Percentiles rank a stretch among this genome's conserved stretches.
These are phyloP conservation scores for Neopelma chrysocephalum DNA, from an alignment of 2,797 vertebrate species.

Conservation along the genomic window DNA sequence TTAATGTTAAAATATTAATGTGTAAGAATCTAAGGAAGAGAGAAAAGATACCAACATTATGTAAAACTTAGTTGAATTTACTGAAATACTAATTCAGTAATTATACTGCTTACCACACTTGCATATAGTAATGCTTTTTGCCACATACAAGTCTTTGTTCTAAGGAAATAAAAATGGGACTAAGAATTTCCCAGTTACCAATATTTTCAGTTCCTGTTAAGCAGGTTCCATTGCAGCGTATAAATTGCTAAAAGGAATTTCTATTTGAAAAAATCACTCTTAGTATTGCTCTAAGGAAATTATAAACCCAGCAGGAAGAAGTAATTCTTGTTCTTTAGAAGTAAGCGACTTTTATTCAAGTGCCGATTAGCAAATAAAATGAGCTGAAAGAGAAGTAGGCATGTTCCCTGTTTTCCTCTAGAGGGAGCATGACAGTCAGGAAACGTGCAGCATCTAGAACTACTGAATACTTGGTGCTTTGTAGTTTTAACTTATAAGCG, in stretches of 20 bases:
- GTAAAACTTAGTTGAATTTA: background rate
- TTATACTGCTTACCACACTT: background rate
- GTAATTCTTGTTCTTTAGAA: background rate
- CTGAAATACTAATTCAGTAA: background rate
- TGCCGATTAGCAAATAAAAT: background rate
- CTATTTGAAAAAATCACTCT: background rate
- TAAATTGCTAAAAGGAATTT: background rate
- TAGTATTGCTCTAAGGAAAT: background rate
- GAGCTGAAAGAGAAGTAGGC: background rate
- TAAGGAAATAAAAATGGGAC: background rate
- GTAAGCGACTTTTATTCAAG: background rate
- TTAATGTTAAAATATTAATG: background rate
- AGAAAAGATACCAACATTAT: background rate
- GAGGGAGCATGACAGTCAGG: slow-evolving; percentile 31
- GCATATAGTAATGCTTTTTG: background rate
- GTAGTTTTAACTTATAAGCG: background rate
- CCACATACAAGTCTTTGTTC: background rate
- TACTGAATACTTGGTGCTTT: background rate
- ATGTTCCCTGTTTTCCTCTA: slow-evolving; percentile 28
- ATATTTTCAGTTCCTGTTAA: background rate
- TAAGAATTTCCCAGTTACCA: background rate
- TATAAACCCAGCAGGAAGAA: background rate
- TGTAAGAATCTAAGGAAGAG: background rate
- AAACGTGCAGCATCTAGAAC: background rate
- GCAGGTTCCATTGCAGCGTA: background rate